A percentile compares a stretch with the other conserved stretches of the same genome.
phyloP scores from a whole-genome alignment of 2,797 vertebrate species.

The Valencia hispanica region DNA sequence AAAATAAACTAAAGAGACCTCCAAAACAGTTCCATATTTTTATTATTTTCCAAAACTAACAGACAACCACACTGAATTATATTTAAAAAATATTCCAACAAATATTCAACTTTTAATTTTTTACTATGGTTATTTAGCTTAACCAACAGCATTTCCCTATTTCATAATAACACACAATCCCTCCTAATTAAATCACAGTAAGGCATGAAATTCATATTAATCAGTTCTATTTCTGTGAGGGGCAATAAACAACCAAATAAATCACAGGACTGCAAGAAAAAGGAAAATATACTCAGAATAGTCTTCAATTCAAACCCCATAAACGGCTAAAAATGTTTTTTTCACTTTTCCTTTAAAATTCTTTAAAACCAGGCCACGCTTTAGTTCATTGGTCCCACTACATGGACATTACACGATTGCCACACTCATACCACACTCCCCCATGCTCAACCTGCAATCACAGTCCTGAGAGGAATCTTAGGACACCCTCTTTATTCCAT shows the following conservation, averaged over 20 bases:
- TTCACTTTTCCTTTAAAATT: background rate
- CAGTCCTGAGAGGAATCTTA: background rate
- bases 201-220: constrained; percentile 16
- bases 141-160: constrained; percentile 3
- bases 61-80: too few relatives aligned
- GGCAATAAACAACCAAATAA: constrained; percentile 7
- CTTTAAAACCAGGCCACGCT: too few relatives aligned
- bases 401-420: background rate
- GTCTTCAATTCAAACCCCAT: constrained; percentile 14
- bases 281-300: constrained; percentile 1
- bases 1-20: background rate
- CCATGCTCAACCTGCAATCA: background rate
- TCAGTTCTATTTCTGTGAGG: constrained; percentile 15
- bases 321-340: background rate
- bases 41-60: background rate
- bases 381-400: too few relatives aligned
- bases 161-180: constrained; percentile 7
- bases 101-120: background rate
- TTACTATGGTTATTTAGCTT: constrained; percentile 3
- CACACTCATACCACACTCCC: background rate
- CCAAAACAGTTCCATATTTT: background rate
- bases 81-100: background rate
- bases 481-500: constrained; percentile 5
- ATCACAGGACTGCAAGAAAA: constrained; percentile 7
- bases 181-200: constrained; percentile 25